phyloP scores from a whole-genome alignment of 2,113 vertebrate species.

The Craseonycteris thonglongyai region DNA sequence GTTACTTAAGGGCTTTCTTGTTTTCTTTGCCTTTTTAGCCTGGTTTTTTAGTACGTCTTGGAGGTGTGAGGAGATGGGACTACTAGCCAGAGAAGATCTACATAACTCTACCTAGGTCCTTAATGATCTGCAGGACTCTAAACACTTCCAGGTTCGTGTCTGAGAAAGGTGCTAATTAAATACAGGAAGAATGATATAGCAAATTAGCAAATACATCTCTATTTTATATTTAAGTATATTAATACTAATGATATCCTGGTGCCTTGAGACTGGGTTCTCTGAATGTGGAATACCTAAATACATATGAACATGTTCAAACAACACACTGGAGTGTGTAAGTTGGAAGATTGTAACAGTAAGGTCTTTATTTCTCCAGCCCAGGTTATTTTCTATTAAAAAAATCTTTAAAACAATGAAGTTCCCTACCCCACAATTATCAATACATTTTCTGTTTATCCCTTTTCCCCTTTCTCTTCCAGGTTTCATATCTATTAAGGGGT shows the following conservation, averaged over 20 bases:
- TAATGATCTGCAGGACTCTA: neutral
- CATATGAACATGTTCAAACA: neutral
- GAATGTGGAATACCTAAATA: neutral
- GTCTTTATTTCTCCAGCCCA: neutral
- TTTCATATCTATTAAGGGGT: neutral
- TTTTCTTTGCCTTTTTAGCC: neutral
- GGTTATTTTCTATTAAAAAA: slow-evolving; percentile 11
- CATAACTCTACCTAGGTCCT: neutral
- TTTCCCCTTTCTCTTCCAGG: neutral
- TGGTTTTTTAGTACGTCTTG: neutral
- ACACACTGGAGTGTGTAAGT: neutral
- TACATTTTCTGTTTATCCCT: neutral
- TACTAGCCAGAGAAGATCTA: neutral
- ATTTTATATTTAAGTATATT: neutral
- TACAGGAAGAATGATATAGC: neutral
- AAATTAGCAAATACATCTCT: neutral
- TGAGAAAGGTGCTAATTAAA: neutral
- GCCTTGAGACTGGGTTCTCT: neutral
- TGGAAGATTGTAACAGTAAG: neutral
- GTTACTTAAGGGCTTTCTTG: neutral
- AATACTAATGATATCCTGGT: neutral
- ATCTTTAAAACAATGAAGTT: neutral
- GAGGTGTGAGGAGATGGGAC: neutral
- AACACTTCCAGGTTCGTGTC: neutral
- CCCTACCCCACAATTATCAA: neutral